Base-by-base conservation (phyloP, 2,797 vertebrate species). In the Poeciliopsis presidionis region DNA sequence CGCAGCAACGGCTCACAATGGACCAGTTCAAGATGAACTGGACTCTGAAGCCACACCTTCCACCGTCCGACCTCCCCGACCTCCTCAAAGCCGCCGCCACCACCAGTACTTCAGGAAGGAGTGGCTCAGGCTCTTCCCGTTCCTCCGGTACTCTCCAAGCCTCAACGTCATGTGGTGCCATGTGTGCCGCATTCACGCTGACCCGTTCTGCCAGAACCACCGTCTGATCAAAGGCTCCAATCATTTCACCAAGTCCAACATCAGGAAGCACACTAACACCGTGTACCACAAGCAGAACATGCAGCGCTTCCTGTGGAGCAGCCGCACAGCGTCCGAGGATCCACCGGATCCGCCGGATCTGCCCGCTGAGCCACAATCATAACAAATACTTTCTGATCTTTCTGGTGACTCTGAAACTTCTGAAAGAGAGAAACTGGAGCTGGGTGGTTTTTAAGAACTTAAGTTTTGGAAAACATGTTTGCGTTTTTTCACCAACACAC, bases 151-250 rank as follows among this genome's bases (percentile, higher is more conserved):
- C 84, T 98, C 97, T 0, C 94, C 96, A 0, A 95, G 95, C 0
- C 80, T 97, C 73, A 96, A 98, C 2, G 95, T 96, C 91, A 98
- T 98, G 97, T 97, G 97, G 97, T 98, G 97, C 87, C 97, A 98
- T 0, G 97, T 98, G 8, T 98, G 97, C 91, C 95, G 97, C 59
- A 96, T 97, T 90, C 96, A 97, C 84, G 96, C 97, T 0, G 96
- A 97, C 79, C 94, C 96, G 86, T 96, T 95, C 5, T 96, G 95
- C 0, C 94, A 95, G 86, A 96, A 96, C 46, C 96, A 96, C 0
- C 95, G 96, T 81, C 96, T 98, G 86, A 97, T 97, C 86, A 96
- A 96, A 39, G 97, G 97, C 82, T 97, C 97, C 77, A 96, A 96
- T 83, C 94, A 96, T 87, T 97, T 98, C 81, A 97, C 97, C 92